Evolutionary conservation across 2,797 vertebrate genomes (phyloP), one percentile per base, ranked within the genome.

Genomic region (Graptemys geographica): DNA sequence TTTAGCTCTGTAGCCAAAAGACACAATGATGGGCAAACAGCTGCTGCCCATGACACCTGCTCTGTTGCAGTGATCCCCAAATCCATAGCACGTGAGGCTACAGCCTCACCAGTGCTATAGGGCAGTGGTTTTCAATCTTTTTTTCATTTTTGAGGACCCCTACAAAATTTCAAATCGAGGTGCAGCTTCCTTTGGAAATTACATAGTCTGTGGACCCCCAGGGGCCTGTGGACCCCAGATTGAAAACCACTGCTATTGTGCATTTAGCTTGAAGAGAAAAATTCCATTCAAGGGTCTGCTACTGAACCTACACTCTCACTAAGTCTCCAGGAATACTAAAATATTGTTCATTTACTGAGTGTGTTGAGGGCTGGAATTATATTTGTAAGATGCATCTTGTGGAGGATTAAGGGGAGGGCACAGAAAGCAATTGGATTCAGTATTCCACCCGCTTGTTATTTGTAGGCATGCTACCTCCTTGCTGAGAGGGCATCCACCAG

Each of bases 1-100:
- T 96, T 94, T 57, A 91, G 57, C 56, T 87, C 47, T 3, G 23
- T 90, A 72, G 86, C 88, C 93, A 57, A 12, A 49, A 91, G 97
- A 93, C 72, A 18, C 91, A 47, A 91, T 41, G 33, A 1, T 78
- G 92, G 81, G 51, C 2, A 90, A 96, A 85, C 94, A 95, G 95
- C 92, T 97, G 93, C 49, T 91, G 51, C 62, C 83, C 55, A 84
- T 85, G 79, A 69, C 53, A 49, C 89, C 55, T 47, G 82, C 91
- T 85, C 83, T 33, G 1, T 33, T 49, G 74, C 62, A 93, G 49
- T 72, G 12, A 57, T 89, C 83, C 49, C 65, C 83, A 90, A 59
- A 91, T 93, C 74, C 13, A 51, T 37, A 23, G 33, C 41, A 69
- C 51, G 88, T n/a, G 69, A 93, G 88, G 81, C 51, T 86, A 69